A percentile compares a stretch with the other conserved stretches of the same genome.
These are phyloP conservation scores for Eupithecia tripunctaria DNA, from an alignment of 2,888 invertebrate genomes.

Conservation along the genomic window DNA sequence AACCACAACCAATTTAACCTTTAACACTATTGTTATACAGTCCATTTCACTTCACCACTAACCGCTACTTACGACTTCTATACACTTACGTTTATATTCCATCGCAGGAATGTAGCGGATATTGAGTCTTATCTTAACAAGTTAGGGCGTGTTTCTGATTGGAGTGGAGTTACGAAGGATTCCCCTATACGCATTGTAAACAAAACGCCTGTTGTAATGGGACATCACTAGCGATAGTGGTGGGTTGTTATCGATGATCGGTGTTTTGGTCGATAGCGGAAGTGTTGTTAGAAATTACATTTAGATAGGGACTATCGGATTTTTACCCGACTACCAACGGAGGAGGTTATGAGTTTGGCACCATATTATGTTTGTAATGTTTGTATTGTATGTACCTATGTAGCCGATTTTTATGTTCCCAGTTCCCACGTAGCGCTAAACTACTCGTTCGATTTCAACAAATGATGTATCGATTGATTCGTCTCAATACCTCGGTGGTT, in stretches of 20 bases:
- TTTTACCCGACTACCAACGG: background rate
- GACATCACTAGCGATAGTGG: constrained; percentile 63
- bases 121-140: constrained; percentile 43
- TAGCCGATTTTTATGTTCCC: no score
- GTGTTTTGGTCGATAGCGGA: constrained; percentile 14
- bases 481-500: no score
- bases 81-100: constrained; percentile 23
- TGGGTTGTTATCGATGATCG: constrained; percentile 53
- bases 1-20: constrained; percentile 41
- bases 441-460: no score
- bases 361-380: no score
- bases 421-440: no score
- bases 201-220: constrained; percentile 83
- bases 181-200: constrained; percentile 81
- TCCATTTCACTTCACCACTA: constrained; percentile 43
- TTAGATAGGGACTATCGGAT: constrained; percentile 5
- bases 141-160: constrained; percentile 50
- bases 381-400: no score
- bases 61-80: constrained; percentile 38
- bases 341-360: no score
- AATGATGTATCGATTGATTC: no score
- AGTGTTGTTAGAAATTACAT: constrained; percentile 2
- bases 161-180: constrained; percentile 47
- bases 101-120: constrained; percentile 24
- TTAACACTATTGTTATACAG: constrained; percentile 41